Conservation (phyloP, 2,113 vertebrate species). For the Gymnarchus niloticus region DNA sequence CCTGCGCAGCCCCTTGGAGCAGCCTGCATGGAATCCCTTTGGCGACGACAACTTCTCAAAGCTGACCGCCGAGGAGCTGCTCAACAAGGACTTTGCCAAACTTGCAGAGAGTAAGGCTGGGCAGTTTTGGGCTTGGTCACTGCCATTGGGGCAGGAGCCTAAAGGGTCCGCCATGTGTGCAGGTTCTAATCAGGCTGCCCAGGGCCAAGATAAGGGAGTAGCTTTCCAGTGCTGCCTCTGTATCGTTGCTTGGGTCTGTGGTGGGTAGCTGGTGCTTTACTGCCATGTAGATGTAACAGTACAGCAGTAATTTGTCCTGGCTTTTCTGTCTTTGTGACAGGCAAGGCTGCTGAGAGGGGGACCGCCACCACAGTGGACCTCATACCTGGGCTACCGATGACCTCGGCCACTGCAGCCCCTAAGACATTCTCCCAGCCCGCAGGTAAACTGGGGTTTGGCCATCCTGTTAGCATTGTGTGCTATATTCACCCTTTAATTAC, state of each 20-base stretch:
- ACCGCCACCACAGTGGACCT: constrained; percentile 74
- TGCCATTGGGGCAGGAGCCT: too few relatives aligned
- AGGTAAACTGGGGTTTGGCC: constrained; percentile 59
- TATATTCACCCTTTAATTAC: too few relatives aligned
- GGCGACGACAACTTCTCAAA: constrained; percentile 97
- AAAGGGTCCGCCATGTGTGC: too few relatives aligned
- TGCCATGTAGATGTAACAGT: not conserved
- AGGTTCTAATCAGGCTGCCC: not conserved
- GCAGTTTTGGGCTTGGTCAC: not conserved
- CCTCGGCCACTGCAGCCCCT: constrained; percentile 43
- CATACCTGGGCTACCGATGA: constrained; percentile 68
- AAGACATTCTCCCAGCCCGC: constrained; percentile 67
- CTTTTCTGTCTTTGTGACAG: constrained; percentile 47
- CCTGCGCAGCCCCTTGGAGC: constrained; percentile 43
- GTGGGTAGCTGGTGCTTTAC: not conserved
- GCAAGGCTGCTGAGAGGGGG: constrained; percentile 71
- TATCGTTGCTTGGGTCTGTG: not conserved
- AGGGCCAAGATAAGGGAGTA: not conserved
- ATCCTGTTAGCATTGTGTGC: too few relatives aligned
- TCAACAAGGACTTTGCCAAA: constrained; percentile 97
- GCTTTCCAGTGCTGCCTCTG: not conserved
- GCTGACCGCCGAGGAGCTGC: constrained; percentile 91
- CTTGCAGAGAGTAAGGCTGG: constrained; percentile 74
- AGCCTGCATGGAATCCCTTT: constrained; percentile 89
- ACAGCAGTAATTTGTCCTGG: constrained; percentile 7